Evolutionary conservation across 1,140 invertebrate genomes (phyloP).

Genomic region (Drosophila ohnishii): DNA sequence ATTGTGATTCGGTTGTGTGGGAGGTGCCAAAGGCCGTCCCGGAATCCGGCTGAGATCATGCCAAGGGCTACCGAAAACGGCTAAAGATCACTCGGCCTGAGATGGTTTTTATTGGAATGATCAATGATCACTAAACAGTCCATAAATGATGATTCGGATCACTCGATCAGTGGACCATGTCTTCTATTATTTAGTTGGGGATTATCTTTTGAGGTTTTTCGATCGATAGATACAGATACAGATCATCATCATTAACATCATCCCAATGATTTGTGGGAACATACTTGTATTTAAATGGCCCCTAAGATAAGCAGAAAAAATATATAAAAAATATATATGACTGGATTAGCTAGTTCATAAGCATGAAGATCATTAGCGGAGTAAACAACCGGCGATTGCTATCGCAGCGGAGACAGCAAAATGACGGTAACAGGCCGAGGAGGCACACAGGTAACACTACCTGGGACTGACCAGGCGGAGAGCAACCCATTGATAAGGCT

Average conservation of each 20-base stretch:
- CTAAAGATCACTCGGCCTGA: background rate
- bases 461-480: constrained; percentile 53
- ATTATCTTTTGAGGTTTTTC: background rate
- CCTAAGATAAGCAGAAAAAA: constrained; percentile 20
- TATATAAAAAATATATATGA: constrained; percentile 9
- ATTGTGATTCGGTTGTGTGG: constrained; percentile 15
- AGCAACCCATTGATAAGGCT: constrained; percentile 60
- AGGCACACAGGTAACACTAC: constrained; percentile 41
- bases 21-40: constrained; percentile 13
- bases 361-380: constrained; percentile 28
- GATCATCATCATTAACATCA: background rate
- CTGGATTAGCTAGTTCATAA: constrained; percentile 12
- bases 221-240: background rate
- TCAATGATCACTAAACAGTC: background rate
- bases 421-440: constrained; percentile 1
- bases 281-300: constrained; percentile 23
- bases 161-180: background rate
- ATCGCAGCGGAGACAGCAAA: constrained; percentile 12
- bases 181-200: background rate
- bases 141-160: constrained; percentile 10
- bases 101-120: constrained; percentile 8
- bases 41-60: constrained; percentile 39
- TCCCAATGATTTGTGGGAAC: background rate
- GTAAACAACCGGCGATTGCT: constrained; percentile 25
- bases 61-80: constrained; percentile 23